Evolutionary conservation across 2,888 invertebrate species (phyloP).

Genomic region (Uropetala carovei): DNA sequence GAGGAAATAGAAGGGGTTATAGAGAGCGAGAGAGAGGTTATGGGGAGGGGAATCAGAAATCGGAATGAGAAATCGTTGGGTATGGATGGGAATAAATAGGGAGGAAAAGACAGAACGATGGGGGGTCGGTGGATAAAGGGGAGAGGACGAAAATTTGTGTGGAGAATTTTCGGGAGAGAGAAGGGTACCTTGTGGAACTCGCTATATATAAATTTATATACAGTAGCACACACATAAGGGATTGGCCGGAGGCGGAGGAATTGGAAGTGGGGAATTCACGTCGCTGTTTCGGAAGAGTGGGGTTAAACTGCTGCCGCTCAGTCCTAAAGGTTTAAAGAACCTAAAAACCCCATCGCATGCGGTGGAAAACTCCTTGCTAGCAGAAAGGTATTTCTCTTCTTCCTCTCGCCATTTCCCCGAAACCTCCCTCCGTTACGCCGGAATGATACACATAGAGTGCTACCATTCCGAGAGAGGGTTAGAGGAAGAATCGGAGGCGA

Average conservation of each 20-base stretch:
- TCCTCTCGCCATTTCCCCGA: not conserved
- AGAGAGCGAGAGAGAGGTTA: not conserved
- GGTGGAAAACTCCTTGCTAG: not conserved
- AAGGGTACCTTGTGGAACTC: conserved; percentile 42
- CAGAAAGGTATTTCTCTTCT: not conserved
- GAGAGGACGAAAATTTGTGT: conserved; percentile 44
- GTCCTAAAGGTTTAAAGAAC: conserved; percentile 12
- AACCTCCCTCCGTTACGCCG: not conserved
- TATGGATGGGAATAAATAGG: conserved; percentile 20
- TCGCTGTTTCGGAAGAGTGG: not conserved
- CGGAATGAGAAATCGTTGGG: conserved; percentile 30
- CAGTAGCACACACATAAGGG: not conserved
- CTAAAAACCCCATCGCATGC: conserved; percentile 36
- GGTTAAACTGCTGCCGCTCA: not conserved
- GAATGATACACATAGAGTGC: conserved; percentile 31
- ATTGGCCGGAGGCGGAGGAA: not conserved
- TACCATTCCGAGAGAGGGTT: not conserved
- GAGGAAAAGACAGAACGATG: not conserved
- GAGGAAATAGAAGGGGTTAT: not conserved
- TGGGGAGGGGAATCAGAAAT: conserved; percentile 41
- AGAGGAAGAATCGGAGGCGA: not conserved
- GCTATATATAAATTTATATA: conserved; percentile 27
- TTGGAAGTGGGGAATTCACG: not conserved
- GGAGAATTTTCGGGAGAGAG: conserved; percentile 44
- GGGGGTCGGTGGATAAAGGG: not conserved